Base-by-base conservation (phyloP, 2,113 vertebrate species). In the Holacanthus passer region DNA sequence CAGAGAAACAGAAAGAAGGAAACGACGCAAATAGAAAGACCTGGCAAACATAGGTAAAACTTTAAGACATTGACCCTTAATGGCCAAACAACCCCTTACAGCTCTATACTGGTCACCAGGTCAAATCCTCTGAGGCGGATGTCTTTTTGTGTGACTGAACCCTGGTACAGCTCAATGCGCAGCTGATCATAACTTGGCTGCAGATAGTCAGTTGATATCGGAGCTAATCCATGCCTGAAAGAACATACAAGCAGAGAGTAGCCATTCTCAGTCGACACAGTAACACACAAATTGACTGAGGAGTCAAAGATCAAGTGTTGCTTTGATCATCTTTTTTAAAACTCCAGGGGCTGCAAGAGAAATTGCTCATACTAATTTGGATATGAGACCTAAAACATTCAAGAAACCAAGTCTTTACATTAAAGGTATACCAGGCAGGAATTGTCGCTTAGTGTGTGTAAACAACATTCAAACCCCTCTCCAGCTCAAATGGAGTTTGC, bases 91-190 rank as follows among this genome's bases (percentile, higher is more conserved):
- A 3, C 84, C 90, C 95, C 97, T 97, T 93, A 99, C 98, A 99
- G 84, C 93, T 99, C 98, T 82, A 99, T 95, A 86, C 96, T 96
- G 0, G 97, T 96, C 71, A 97, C 95, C 79, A 99, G 94, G 81
- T 99, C 97, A 89, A 98, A 99, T 74, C 97, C 97, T 90, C 94
- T 93, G 93, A 98, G 94, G 71, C 96, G 96, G 8, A 94, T 91
- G n/a, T 99, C 98, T 84, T 90, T 96, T 22, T 97, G 93, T 19
- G 95, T 96, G 66, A 97, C 96, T 2, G 97, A 99, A 22, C 98
- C 98, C 1, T 97, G 96, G 90, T 97, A 96, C 52, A 99, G 87
- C 43, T 95, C 96, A 52, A 99, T 39, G 3, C 93, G 94, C 13
- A 99, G 88, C 59, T 96, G 92, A 62, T 93, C 89, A 9, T 93